These are phyloP conservation scores for Mactra quadrangularis DNA, from an alignment of 1,140 invertebrate genomes.

Conservation along the genomic window DNA sequence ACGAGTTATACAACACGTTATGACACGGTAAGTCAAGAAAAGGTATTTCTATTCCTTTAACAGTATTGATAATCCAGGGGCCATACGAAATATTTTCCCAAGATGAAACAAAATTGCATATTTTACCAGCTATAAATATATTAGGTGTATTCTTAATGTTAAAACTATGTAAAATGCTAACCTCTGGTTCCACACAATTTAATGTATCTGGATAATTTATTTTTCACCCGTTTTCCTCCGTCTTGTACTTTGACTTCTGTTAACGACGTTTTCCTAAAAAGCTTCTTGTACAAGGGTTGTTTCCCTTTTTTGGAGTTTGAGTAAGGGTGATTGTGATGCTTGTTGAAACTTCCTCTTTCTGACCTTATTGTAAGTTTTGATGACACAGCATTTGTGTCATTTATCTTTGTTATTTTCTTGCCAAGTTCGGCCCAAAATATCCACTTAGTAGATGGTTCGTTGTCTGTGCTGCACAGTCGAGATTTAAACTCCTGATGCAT, in stretches of 20 bases:
- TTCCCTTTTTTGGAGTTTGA: no score
- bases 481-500: no score
- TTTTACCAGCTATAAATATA: conserved; percentile 2
- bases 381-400: conserved; percentile 1
- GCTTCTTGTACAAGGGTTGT: neutral
- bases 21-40: neutral
- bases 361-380: no score
- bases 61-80: conserved; percentile 6
- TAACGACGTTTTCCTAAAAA: neutral
- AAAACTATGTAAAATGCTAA: no score
- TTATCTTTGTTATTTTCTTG: conserved; percentile 9
- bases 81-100: conserved; percentile 12
- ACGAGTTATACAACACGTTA: neutral
- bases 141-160: conserved; percentile 18
- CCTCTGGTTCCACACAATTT: conserved; percentile 15
- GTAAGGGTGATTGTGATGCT: no score
- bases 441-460: no score
- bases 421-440: neutral
- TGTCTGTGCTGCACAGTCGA: no score
- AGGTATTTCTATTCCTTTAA: conserved; percentile 19
- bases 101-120: conserved; percentile 15
- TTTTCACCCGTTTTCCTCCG: conserved; percentile 1
- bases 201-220: conserved; percentile 18
- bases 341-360: no score
- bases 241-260: no score